Conservation (phyloP, 1,140 invertebrate species). For the Ganaspis sp. region DNA sequence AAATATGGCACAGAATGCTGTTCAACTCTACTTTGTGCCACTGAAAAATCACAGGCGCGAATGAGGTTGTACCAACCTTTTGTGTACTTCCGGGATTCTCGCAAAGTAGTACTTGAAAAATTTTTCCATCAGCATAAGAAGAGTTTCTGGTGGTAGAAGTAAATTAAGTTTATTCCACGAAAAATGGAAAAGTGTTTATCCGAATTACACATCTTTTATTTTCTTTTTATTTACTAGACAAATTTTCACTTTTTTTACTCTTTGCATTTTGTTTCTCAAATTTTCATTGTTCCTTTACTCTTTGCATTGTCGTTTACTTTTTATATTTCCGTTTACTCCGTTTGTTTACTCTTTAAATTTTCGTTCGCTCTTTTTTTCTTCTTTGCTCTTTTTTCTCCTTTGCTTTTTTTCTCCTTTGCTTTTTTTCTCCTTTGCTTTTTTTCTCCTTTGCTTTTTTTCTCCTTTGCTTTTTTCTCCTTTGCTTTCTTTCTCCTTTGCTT, state of each 20-base stretch:
- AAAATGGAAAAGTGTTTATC: background rate
- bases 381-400: background rate
- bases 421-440: no score
- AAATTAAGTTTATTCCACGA: background rate
- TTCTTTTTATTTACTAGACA: no score
- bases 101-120: conserved; percentile 31
- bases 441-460: no score
- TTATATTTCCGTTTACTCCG: background rate
- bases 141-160: conserved; percentile 26
- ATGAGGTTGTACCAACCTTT: background rate
- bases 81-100: background rate
- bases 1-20: no score
- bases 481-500: no score
- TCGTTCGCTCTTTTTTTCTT: background rate
- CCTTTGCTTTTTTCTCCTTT: no score
- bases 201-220: background rate
- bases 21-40: no score
- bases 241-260: no score
- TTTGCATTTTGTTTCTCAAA: background rate
- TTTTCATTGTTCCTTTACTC: background rate
- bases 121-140: background rate
- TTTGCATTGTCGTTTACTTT: background rate
- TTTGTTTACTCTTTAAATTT: background rate
- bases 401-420: no score
- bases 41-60: no score